A percentile compares a stretch with the other conserved stretches of the same genome.
phyloP scores from a whole-genome alignment of 2,797 vertebrate species.

The Halcyon smyrnensis region DNA sequence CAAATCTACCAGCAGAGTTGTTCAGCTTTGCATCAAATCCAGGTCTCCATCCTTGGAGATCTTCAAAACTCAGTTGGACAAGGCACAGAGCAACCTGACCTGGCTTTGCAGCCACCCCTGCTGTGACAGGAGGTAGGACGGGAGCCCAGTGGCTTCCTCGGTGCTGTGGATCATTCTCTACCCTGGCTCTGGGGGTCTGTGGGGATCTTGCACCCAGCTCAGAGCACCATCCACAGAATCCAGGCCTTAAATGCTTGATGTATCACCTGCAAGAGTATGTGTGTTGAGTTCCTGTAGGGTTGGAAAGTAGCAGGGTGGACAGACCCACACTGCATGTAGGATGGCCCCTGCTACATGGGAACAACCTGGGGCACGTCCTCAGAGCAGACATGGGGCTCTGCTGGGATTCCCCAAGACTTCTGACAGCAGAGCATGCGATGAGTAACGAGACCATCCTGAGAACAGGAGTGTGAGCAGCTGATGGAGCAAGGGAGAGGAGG shows the following conservation, averaged over 20 bases:
- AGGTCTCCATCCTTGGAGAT: neutral
- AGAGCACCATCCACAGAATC: neutral
- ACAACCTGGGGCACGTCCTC: neutral
- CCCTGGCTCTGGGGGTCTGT: neutral
- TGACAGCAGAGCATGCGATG: rapidly evolving
- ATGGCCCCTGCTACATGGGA: neutral
- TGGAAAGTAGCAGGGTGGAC: neutral
- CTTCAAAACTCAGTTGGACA: neutral
- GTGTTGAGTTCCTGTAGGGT: neutral
- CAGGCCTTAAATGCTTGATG: neutral
- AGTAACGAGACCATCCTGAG: neutral
- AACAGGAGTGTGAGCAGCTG: neutral
- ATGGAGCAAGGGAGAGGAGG: neutral
- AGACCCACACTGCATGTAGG: neutral
- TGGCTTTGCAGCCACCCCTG: neutral
- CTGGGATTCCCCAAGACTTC: neutral
- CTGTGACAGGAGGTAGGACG: neutral
- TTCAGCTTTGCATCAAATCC: neutral
- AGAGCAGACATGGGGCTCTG: neutral
- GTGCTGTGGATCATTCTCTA: neutral
- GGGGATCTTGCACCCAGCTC: neutral
- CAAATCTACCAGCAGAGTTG: neutral
- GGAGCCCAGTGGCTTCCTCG: neutral
- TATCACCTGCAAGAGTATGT: neutral
- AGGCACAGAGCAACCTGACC: neutral